Evolutionary conservation across 1,140 invertebrate species (phyloP), one percentile per base, ranked within the genome.

Genomic region (Ylistrum balloti): DNA sequence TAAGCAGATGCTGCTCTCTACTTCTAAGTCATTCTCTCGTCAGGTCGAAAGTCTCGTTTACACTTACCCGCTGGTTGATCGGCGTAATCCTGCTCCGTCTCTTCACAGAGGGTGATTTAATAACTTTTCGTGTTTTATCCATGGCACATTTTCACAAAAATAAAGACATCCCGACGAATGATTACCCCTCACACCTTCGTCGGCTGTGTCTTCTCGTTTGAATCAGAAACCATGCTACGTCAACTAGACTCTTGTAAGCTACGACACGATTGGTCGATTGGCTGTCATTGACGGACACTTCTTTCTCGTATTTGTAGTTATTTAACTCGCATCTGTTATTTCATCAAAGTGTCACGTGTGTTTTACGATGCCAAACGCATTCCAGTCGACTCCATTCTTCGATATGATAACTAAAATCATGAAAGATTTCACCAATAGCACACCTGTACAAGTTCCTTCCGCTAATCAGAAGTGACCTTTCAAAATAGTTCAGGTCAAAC

Each of bases 1-100:
- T 74, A 9, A 74, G 56, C 56, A 74, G 56, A 74, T 74, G 56
- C 56, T 45, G 41, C 10, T 45, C 41, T 17, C n/a, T n/a, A 7
- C 28, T 22, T 28, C 56, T 74, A 5, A n/a, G 56, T 45, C 41
- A 74, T 22, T 28, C 22, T 74, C n/a, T 74, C 22, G 22, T 74
- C 15, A 17, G 28, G 56, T 11, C 56, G 56, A 1, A 34, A 20
- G 0, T 32, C 10, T 15, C 13, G 22, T 34, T 28, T 56, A 74
- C 86, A 97, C 97, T 98, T 94, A 98, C 98, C 97, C 97, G 96
- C 95, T 98, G 97, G 48, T 97, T 97, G 90, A 98, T 97, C 89
- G 97, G 97, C 34, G 95, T 92, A 90, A 97, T 97, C 93, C 98
- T 97, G 95, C 97, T 97, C 87, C 97, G 97, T 93, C 98, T 96